Conservation (phyloP, 92 coral and sea anemone species). For the Palythoa caribaeorum region DNA sequence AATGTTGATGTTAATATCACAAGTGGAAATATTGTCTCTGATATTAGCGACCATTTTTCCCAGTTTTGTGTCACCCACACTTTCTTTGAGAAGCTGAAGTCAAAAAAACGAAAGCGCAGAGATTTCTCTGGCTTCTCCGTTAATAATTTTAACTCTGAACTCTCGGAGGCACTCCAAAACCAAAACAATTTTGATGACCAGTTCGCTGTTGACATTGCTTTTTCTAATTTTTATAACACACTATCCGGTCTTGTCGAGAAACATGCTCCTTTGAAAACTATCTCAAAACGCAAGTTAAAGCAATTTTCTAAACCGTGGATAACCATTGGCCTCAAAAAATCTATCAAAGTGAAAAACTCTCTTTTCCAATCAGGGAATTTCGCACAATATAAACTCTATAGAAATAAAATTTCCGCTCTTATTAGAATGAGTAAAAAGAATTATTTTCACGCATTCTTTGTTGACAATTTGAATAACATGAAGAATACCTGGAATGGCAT, state of each 20-base stretch:
- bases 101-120: conserved; percentile 3
- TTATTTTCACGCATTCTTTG: no score
- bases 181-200: no score
- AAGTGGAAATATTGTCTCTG: no score
- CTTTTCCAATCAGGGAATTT: not conserved
- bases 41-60: no score
- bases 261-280: conserved; percentile 7
- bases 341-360: not conserved
- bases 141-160: no score
- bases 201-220: conserved; percentile 2
- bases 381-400: not conserved
- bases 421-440: no score
- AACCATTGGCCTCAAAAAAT: not conserved
- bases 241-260: conserved; percentile 9
- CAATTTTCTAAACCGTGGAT: not conserved
- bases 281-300: not conserved
- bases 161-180: no score
- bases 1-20: no score
- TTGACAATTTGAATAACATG: not conserved
- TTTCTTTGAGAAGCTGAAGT: no score
- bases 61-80: no score
- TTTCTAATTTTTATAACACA: conserved; percentile 4
- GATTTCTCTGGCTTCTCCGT: conserved; percentile 9
- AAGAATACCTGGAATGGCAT: no score
- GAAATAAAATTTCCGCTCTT: not conserved